Conservation (phyloP, 2,888 invertebrate genomes). For the Parnassius smintheus region DNA sequence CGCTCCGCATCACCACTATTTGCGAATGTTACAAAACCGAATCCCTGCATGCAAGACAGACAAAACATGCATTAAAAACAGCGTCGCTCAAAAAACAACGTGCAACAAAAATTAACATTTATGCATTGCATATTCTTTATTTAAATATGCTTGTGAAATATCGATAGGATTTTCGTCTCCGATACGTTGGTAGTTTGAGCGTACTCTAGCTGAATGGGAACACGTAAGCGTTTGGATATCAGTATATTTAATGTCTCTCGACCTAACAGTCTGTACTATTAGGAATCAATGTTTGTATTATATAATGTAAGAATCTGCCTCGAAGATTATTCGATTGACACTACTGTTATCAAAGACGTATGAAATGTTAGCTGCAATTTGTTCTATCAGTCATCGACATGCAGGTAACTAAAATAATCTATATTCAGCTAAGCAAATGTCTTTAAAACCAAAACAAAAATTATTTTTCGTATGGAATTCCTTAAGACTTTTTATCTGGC, state of each 20-base stretch:
- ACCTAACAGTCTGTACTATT: conserved; percentile 71
- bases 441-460: conserved; percentile 1
- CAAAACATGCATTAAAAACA: conserved; percentile 96
- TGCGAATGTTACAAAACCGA: conserved; percentile 99
- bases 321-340: conserved; percentile 57
- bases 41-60: conserved; percentile 99
- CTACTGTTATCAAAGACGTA: conserved; percentile 63
- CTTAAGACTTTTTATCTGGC: neutral
- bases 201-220: conserved; percentile 78
- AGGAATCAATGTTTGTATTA: conserved; percentile 53
- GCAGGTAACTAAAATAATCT: conserved; percentile 56
- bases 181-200: conserved; percentile 81
- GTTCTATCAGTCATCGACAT: conserved; percentile 75
- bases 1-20: conserved; percentile 99
- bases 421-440: conserved; percentile 40
- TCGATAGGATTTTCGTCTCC: conserved; percentile 71
- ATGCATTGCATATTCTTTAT: conserved; percentile 81
- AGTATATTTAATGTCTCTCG: conserved; percentile 67
- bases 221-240: conserved; percentile 79
- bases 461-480: neutral
- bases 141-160: conserved; percentile 76
- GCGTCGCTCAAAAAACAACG: conserved; percentile 89
- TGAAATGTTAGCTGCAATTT: conserved; percentile 78
- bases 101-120: conserved; percentile 87
- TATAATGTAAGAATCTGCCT: conserved; percentile 45